These are phyloP conservation scores for Lasaia peninsularis DNA, from an alignment of 1,140 invertebrate genomes.

Conservation along the genomic window DNA sequence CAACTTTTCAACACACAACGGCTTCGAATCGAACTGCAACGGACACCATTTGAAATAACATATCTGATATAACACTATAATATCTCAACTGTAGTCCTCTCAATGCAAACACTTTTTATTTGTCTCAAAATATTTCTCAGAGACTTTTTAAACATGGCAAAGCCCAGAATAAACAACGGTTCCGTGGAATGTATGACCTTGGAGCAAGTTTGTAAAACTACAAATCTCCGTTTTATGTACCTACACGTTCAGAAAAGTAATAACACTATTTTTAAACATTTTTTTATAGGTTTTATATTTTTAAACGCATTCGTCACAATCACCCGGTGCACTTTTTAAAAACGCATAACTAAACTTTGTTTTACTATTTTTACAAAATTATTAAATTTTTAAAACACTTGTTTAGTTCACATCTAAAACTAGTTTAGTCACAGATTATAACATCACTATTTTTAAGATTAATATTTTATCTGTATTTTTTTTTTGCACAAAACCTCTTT, in stretches of 20 bases:
- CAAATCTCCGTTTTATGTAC: not conserved
- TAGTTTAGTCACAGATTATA: no score
- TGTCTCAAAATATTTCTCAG: conserved; percentile 52
- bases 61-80: conserved; percentile 37
- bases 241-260: not conserved
- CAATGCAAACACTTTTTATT: conserved; percentile 47
- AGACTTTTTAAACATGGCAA: conserved; percentile 63
- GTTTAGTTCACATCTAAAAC: no score
- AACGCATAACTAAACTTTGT: no score
- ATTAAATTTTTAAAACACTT: no score
- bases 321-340: no score
- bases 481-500: not conserved
- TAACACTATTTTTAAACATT: not conserved
- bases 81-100: conserved; percentile 43
- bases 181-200: conserved; percentile 56
- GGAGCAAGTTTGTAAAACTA: conserved; percentile 26
- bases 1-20: conserved; percentile 24
- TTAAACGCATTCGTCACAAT: no score
- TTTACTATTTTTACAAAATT: no score
- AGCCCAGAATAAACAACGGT: conserved; percentile 59
- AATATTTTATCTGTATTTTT: not conserved
- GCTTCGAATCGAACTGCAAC: conserved; percentile 32
- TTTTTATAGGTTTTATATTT: no score
- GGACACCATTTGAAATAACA: conserved; percentile 36
- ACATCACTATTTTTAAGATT: not conserved